Percentiles rank a stretch among this genome's conserved stretches.
These are phyloP conservation scores for Tokudaia muenninki DNA, from an alignment of 2,797 vertebrate genomes.

Conservation along the genomic window DNA sequence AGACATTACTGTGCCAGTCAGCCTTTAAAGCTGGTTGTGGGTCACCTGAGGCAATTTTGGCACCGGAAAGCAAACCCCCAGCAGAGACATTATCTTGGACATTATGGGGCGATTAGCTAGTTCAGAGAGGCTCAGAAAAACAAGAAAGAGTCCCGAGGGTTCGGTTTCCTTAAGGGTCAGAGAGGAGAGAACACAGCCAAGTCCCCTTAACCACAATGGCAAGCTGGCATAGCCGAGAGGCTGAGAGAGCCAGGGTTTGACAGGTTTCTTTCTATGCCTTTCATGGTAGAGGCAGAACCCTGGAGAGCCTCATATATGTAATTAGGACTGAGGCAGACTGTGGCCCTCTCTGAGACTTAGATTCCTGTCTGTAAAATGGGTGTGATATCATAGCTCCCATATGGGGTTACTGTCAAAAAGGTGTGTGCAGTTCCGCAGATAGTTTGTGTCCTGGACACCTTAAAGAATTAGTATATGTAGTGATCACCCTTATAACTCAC, in stretches of 20 bases:
- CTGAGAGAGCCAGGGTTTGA: neutral
- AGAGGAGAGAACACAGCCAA: neutral
- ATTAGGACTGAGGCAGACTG: neutral
- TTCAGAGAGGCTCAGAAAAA: constrained; percentile 24
- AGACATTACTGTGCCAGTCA: neutral
- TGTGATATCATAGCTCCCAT: neutral
- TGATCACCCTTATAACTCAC: too few relatives aligned
- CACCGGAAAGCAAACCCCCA: neutral
- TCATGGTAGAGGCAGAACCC: neutral
- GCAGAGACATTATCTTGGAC: neutral
- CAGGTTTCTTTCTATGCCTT: neutral
- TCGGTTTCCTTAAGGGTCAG: neutral
- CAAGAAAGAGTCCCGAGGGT: neutral
- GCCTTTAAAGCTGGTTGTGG: neutral
- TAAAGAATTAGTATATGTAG: neutral
- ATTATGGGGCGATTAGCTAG: neutral
- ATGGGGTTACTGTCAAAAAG: neutral
- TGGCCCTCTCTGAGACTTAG: neutral
- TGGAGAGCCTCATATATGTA: neutral
- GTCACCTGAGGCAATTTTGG: constrained; percentile 27
- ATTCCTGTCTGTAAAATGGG: constrained; percentile 35
- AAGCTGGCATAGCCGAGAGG: neutral
- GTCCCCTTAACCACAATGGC: neutral
- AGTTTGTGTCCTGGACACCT: neutral
- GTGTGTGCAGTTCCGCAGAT: neutral